phyloP scores from a whole-genome alignment of 2,113 vertebrate species.

The Dascyllus trimaculatus region DNA sequence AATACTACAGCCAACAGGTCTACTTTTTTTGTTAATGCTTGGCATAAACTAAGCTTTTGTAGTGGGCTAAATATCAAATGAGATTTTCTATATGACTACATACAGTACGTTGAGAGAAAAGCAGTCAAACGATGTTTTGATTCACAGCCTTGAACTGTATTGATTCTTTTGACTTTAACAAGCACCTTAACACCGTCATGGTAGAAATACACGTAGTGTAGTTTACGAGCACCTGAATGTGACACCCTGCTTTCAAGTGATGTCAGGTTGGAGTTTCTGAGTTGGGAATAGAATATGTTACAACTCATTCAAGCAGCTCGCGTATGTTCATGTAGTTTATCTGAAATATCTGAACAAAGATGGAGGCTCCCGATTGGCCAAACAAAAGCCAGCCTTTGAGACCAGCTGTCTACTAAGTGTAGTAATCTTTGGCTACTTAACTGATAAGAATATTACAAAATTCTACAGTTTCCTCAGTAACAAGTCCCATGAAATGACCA shows the following conservation, averaged over 20 bases:
- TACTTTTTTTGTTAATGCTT: conserved; percentile 26
- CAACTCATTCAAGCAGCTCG: conserved; percentile 9
- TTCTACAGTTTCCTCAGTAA: background rate
- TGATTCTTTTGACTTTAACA: conserved; percentile 37
- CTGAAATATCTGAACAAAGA: background rate
- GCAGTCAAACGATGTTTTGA: conserved; percentile 42
- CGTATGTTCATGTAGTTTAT: background rate
- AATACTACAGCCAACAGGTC: conserved; percentile 11
- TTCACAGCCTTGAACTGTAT: conserved; percentile 44
- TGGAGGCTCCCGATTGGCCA: conserved; percentile 3
- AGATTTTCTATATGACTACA: conserved; percentile 32
- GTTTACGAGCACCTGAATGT: conserved; percentile 70
- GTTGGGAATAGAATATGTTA: conserved; percentile 1
- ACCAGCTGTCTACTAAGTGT: background rate
- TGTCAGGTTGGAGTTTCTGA: conserved; percentile 34
- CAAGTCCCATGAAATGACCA: conserved; percentile 22
- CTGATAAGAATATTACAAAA: background rate
- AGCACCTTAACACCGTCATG: conserved; percentile 66
- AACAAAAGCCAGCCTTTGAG: conserved; percentile 7
- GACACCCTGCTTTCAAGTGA: conserved; percentile 67
- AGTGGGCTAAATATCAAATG: conserved; percentile 44
- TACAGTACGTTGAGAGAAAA: conserved; percentile 55
- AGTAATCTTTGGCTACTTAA: conserved; percentile 33
- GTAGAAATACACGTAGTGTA: conserved; percentile 61
- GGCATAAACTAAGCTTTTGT: conserved; percentile 29